Percentiles rank a stretch among this genome's conserved stretches.
phyloP scores from a whole-genome alignment of 2,113 vertebrate species.

The Oreotrochilus melanogaster region DNA sequence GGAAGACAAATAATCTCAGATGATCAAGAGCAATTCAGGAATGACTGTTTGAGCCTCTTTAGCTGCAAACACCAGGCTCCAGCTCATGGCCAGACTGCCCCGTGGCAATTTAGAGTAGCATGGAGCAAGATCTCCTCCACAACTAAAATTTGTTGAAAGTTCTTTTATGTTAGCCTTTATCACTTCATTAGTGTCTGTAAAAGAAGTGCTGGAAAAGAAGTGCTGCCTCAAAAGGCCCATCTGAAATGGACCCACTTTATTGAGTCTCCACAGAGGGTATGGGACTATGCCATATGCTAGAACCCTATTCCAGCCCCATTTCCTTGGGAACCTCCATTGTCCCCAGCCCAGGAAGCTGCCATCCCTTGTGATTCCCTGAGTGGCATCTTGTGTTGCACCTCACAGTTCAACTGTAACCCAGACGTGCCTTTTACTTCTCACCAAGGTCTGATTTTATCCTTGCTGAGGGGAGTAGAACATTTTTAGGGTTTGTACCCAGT shows the following conservation, averaged over 20 bases:
- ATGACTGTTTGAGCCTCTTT: background rate
- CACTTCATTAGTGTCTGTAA: background rate
- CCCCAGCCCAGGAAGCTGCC: background rate
- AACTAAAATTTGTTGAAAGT: background rate
- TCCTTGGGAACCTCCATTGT: background rate
- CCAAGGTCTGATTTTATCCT: background rate
- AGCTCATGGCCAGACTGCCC: background rate
- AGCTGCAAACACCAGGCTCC: background rate
- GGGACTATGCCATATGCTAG: background rate
- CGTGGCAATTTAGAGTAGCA: background rate
- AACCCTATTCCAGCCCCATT: accelerated
- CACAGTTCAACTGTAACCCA: background rate
- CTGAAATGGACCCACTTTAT: background rate
- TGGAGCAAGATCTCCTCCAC: background rate
- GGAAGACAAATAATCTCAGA: background rate
- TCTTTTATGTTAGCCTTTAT: background rate
- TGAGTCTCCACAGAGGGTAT: background rate
- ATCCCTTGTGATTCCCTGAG: accelerated
- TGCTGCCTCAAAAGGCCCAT: background rate
- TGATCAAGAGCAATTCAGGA: background rate
- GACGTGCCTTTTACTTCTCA: background rate
- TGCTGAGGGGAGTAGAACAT: background rate
- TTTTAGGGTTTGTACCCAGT: background rate
- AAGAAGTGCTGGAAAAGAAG: background rate
- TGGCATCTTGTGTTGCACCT: background rate